Evolutionary conservation across 2,888 invertebrate genomes (phyloP), one percentile per base, ranked within the genome.

Genomic region (Drosophila anomalata): DNA sequence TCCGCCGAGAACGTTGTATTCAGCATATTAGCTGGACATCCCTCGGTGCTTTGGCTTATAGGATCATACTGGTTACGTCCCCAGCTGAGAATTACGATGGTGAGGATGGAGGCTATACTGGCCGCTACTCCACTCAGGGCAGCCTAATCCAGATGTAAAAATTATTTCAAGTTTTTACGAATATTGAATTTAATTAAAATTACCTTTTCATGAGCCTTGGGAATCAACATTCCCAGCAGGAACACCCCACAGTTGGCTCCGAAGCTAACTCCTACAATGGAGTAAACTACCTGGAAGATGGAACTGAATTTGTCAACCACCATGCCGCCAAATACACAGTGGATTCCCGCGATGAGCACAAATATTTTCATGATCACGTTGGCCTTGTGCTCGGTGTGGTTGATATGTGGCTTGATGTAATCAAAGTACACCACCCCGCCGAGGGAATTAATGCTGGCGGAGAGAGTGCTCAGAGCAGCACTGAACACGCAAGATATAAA

Each of bases 181-280:
- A n/a, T 12, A n/a, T 14, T 8, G 3, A 14, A 2, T 2, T 42
- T 0, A 4, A 2, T 14, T 2, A 29, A 14, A 1, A 77, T 55
- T 48, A 90, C 91, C 66, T 77, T 82, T 2, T 89, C 92, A 89
- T 94, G 94, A 0, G 93, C 92, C 91, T 93, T 94, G 0, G 95
- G 95, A 53, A 95, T 91, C 68, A 95, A 90, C 93, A 95, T 94
- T 29, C 95, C 95, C 39, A 95, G 88, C 7, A 94, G 92, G 80
- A 95, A 95, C 2, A 95, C 93, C 0, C 94, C 95, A 74, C 94
- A 93, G 0, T 94, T 93, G 5, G 94, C 94, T 11, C 95, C 94
- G 8, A 94, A 92, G 6, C 92, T 91, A 5, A 93, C 88, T n/a
- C 93, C 93, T 48, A 91, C 89, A 41, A 93, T 90, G 2, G 92